These are phyloP conservation scores for Ceratina japonica DNA, from an alignment of 1,140 invertebrate species.

Conservation along the genomic window DNA sequence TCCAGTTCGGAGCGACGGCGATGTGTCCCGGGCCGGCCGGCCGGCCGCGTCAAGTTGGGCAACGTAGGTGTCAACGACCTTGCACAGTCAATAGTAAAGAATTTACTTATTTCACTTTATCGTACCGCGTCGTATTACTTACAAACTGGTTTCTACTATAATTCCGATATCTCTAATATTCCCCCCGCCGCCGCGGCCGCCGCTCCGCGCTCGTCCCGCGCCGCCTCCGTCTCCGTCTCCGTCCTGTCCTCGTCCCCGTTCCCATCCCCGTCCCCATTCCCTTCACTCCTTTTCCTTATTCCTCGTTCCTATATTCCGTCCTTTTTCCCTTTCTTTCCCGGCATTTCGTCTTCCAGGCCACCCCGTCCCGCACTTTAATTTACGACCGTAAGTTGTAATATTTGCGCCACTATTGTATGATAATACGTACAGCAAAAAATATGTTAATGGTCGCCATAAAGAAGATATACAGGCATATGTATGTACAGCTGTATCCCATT, in stretches of 20 bases:
- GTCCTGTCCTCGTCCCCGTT: not conserved
- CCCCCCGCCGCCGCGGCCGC: not conserved
- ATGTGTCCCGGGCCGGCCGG: too few species aligned
- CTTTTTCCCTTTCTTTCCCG: not conserved
- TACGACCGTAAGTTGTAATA: conserved; percentile 78
- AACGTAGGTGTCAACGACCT: too few species aligned
- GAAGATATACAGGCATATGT: conserved; percentile 75
- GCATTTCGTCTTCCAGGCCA: conserved; percentile 6
- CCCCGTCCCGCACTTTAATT: conserved; percentile 66
- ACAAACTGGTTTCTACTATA: too few species aligned
- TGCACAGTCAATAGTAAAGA: too few species aligned
- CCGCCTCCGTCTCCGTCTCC: not conserved
- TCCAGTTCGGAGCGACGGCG: too few species aligned
- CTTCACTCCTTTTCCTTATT: conserved; percentile 11
- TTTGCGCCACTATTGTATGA: conserved; percentile 79
- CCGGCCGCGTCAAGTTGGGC: too few species aligned
- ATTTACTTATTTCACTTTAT: too few species aligned
- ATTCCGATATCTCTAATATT: too few species aligned
- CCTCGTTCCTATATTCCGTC: conserved; percentile 8
- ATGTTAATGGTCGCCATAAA: conserved; percentile 79
- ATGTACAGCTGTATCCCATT: conserved; percentile 71
- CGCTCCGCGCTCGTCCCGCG: conserved; percentile 15
- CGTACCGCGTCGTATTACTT: too few species aligned
- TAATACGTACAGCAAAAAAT: conserved; percentile 78
- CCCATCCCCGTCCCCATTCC: not conserved